Evolutionary conservation across 2,113 vertebrate species (phyloP).

Genomic region (Hippocampus barbouri): DNA sequence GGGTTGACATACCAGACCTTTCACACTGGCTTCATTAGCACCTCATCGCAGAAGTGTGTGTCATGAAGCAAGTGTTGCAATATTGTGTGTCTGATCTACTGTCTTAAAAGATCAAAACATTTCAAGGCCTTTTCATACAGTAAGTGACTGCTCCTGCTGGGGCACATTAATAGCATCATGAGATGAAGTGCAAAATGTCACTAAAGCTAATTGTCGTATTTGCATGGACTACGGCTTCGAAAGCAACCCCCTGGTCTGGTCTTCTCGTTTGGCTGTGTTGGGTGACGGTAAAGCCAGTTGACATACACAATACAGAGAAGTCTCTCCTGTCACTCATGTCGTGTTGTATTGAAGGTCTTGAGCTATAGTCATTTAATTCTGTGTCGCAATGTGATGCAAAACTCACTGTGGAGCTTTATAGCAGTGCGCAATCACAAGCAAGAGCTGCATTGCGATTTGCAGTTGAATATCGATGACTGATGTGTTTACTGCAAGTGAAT

Average conservation of each 20-base stretch:
- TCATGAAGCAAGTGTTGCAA: slow-evolving; percentile 1
- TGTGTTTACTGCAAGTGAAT: background rate
- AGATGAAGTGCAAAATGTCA: slow-evolving; percentile 46
- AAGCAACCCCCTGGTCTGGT: slow-evolving; percentile 2
- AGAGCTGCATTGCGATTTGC: background rate
- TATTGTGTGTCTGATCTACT: slow-evolving; percentile 13
- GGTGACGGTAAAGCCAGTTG: slow-evolving; percentile 42
- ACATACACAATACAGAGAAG: slow-evolving; percentile 34
- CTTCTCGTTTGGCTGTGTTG: slow-evolving; percentile 5
- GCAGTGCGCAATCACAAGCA: background rate
- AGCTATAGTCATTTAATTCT: slow-evolving; percentile 9
- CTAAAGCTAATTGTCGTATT: slow-evolving; percentile 42
- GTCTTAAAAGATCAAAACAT: slow-evolving; percentile 9
- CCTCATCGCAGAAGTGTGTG: too few species aligned
- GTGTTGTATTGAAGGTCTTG: slow-evolving; percentile 22
- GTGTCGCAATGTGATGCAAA: slow-evolving; percentile 1
- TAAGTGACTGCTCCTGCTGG: slow-evolving; percentile 27
- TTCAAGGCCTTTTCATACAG: slow-evolving; percentile 14
- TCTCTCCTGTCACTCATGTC: slow-evolving; percentile 24
- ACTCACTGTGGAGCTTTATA: background rate
- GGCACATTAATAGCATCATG: slow-evolving; percentile 27
- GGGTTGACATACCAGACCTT: too few species aligned
- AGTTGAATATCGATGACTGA: background rate
- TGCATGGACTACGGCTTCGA: slow-evolving; percentile 18
- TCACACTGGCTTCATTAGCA: too few species aligned